Base-by-base conservation (phyloP, 2,113 vertebrate species). In the Brachypodius melanocephalos region DNA sequence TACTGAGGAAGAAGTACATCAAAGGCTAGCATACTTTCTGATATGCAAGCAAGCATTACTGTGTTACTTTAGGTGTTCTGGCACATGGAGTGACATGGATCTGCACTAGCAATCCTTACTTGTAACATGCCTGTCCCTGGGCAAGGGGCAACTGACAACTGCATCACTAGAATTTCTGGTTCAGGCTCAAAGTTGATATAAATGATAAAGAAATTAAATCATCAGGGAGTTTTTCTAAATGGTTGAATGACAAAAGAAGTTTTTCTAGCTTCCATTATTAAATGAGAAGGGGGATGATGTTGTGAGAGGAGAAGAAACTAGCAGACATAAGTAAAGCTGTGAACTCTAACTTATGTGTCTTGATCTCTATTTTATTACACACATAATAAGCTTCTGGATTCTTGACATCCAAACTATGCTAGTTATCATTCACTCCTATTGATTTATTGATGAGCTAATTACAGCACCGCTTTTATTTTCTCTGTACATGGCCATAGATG, bases 1-100 rank as follows among this genome's bases (percentile, higher is more conserved):
- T 80, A 93, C 68, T 91, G 80, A 96, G 75, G 51, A 96, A 96
- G 93, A 96, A 90, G 88, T 96, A 94, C 51, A 92, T 84, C 94
- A 80, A 81, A 76, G 59, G 26, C 86, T 75, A 96, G 76, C 85
- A 86, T 42, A 55, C 29, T 95, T 90, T 97, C 75, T 69, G 87
- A 86, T 79, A 74, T 57, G 65, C 55, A 91, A 68, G 75, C 85
- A 62, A 87, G 75, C 61, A 93, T 84, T 84, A 77, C 24, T 84
- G 32, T 71, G 88, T 75, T 90, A 76, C 67, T 96, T 76, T 32
- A 52, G 42, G 24, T 88, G 32, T 26, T 79, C 52, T 89, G 77
- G 28, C 71, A 61, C 52, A 72, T 67, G 77, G 61, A 97, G 78
- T 78, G 80, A 67, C 45, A 93, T 17, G 94, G 93, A 89, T 93